phyloP scores from a whole-genome alignment of 1,140 invertebrate species.

The Drosophila punjabiensis region DNA sequence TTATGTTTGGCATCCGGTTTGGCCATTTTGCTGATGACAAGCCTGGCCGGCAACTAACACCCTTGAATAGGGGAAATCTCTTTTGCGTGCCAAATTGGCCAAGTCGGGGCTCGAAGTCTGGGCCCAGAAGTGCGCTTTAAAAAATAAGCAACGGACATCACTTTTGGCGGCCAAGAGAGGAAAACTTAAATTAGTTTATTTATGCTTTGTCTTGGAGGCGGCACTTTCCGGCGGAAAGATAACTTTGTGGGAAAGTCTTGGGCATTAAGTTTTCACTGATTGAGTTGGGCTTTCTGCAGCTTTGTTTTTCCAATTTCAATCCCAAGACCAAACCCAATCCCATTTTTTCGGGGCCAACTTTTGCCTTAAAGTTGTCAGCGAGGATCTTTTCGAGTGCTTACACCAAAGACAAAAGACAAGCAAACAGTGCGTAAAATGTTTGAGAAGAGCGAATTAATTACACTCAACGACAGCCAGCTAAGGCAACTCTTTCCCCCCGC shows the following conservation, averaged over 20 bases:
- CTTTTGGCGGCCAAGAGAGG: constrained; percentile 35
- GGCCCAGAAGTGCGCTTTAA: constrained; percentile 21
- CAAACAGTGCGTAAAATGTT: constrained; percentile 81
- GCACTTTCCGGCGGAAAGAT: constrained; percentile 50
- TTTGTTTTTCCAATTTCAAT: constrained; percentile 21
- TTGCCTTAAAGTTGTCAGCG: constrained; percentile 75
- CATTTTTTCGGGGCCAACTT: constrained; percentile 32
- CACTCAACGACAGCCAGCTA: constrained; percentile 61
- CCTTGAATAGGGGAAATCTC: constrained; percentile 24
- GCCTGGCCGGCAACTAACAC: constrained; percentile 27
- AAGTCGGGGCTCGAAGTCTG: constrained; percentile 14
- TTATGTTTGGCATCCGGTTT: constrained; percentile 22
- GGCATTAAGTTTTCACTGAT: constrained; percentile 70
- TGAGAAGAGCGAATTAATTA: constrained; percentile 81
- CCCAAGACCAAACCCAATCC: constrained; percentile 14
- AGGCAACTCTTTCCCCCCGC: constrained; percentile 36
- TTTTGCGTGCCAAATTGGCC: constrained; percentile 59
- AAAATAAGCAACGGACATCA: constrained; percentile 29
- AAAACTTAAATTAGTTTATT: constrained; percentile 82
- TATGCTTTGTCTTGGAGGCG: constrained; percentile 73
- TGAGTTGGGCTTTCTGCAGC: constrained; percentile 63
- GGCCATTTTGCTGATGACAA: constrained; percentile 15
- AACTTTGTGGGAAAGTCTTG: constrained; percentile 61
- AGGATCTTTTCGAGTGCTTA: constrained; percentile 72
- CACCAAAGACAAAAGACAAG: constrained; percentile 78